These are phyloP conservation scores for Drosophila persimilis DNA, from an alignment of 1,140 invertebrate genomes.

Conservation along the genomic window DNA sequence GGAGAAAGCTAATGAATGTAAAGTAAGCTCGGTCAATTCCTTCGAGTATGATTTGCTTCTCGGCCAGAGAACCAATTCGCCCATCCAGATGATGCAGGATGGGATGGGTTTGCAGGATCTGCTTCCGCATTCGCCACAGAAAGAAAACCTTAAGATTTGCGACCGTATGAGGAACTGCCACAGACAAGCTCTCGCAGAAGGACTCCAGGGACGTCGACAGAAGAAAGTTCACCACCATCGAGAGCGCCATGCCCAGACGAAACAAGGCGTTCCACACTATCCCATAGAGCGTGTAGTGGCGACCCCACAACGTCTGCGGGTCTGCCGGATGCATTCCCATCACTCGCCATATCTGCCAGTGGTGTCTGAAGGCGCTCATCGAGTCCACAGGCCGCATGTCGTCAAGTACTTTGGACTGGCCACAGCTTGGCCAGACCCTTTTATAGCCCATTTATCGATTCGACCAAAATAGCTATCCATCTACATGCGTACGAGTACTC, in stretches of 20 bases:
- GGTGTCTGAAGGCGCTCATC: constrained; percentile 38
- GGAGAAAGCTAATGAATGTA: not conserved
- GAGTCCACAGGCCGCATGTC: constrained; percentile 35
- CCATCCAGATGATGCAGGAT: constrained; percentile 48
- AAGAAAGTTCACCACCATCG: constrained; percentile 32
- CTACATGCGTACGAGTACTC: not conserved
- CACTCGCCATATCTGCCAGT: constrained; percentile 55
- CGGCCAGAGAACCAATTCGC: constrained; percentile 9
- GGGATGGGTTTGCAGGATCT: constrained; percentile 21
- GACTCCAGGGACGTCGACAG: constrained; percentile 17
- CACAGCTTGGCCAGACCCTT: constrained; percentile 7
- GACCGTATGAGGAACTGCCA: constrained; percentile 21
- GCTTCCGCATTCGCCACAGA: constrained; percentile 9
- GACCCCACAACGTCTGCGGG: constrained; percentile 7
- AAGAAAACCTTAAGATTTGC: constrained; percentile 52
- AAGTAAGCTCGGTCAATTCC: not conserved
- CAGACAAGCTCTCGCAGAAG: constrained; percentile 57
- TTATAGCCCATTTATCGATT: constrained; percentile 38
- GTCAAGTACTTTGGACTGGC: not conserved
- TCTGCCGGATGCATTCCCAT: constrained; percentile 43
- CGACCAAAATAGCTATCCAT: not conserved
- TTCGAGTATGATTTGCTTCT: constrained; percentile 18
- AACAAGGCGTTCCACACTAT: not conserved
- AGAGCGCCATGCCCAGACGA: not conserved
- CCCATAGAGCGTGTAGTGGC: constrained; percentile 47